A percentile compares a stretch with the other conserved stretches of the same genome.
Conservation (phyloP, 2,113 vertebrate species). For the Opisthocomus hoazin region DNA sequence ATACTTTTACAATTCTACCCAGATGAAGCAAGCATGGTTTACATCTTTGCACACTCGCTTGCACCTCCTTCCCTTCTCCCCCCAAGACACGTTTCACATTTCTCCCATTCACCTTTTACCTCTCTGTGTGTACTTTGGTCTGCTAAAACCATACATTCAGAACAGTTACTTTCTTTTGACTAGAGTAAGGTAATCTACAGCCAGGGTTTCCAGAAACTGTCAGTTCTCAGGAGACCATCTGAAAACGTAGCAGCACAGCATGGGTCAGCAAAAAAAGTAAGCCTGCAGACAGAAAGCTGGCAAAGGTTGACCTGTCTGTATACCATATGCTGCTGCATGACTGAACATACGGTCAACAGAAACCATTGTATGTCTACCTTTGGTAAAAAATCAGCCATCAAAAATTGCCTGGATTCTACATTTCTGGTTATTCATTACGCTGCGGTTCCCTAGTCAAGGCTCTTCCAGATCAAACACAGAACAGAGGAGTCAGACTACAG, state of each 20-base stretch:
- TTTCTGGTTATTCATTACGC: background rate
- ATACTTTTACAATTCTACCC: background rate
- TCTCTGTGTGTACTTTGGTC: background rate
- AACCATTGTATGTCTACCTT: background rate
- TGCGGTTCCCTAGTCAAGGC: background rate
- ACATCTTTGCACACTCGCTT: background rate
- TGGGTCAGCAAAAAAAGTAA: conserved; percentile 21
- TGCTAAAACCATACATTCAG: background rate
- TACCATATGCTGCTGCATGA: conserved; percentile 3
- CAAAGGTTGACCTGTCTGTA: background rate
- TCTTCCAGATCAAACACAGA: background rate
- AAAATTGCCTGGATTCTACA: background rate
- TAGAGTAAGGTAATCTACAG: background rate
- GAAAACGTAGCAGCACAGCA: background rate
- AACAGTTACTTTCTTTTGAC: background rate
- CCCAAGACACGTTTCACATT: background rate
- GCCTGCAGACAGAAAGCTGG: conserved; percentile 37
- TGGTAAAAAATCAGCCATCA: background rate
- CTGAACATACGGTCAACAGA: background rate
- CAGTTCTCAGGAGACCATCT: conserved; percentile 19
- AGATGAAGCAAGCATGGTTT: background rate
- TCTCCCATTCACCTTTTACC: background rate
- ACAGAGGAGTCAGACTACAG: background rate
- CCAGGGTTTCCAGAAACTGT: conserved; percentile 17
- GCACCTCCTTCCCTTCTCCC: background rate